Base-by-base conservation (phyloP, 1,140 invertebrate species). In the Brachionus manjavacas region DNA sequence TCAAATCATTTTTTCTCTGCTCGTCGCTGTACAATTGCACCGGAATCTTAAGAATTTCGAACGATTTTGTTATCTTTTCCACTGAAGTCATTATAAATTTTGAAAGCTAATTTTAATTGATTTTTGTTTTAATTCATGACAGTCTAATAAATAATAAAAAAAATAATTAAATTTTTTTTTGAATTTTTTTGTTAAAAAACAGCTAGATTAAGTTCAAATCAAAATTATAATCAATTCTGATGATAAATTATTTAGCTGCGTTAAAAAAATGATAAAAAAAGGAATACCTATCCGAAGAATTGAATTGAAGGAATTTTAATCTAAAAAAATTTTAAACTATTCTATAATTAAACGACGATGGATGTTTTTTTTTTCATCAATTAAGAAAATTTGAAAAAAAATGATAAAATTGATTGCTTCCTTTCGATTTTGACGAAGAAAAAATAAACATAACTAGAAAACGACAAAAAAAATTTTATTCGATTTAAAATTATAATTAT, bases 1-100 rank as follows among this genome's bases (percentile, higher is more conserved):
- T 85, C 11, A 88, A 87, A 28, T 91, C 90, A 84, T 90, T 90
- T 87, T 90, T 91, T 85, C 91, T 91, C 11, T 81, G 52, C 25
- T 76, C 72, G 12, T 25, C 16, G 14, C 25, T 28, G 4, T 9
- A 49, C 23, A 25, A 49, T 9, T 49, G 41, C 12, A 46, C 23
- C 11, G 72, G 72, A 76, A 76, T 76, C 14, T 20, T 28, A 9
- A 76, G 23, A 76, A 76, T 20, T 76, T 76, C 72, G 12, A 76
- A 76, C 25, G 72, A 76, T 49, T 49, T 46, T 28, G 16, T 23
- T 11, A 76, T 25, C 28, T 76, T 76, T 28, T 76, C 72, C 9
- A 76, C 46, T 49, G 72, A 76, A n/a, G 72, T 76, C 72, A 76
- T 76, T 12, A 28, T 76, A 1, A 7, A 9, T 8, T 16, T 16